Base-by-base conservation (phyloP, 2,888 invertebrate genomes). In the Protonemura montana region DNA sequence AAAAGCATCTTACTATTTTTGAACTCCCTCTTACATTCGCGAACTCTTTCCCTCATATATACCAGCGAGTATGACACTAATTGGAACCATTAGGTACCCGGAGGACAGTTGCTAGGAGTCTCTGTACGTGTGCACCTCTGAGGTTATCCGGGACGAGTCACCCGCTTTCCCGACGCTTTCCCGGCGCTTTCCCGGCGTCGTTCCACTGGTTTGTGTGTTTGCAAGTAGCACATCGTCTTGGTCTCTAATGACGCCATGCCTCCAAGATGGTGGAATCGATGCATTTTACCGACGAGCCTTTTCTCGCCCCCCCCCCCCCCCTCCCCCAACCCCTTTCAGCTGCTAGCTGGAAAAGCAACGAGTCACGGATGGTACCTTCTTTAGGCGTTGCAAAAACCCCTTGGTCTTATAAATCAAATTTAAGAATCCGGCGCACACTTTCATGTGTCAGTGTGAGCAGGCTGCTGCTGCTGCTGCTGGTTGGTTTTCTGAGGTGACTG, bases 361-460 rank as follows among this genome's bases (percentile, higher is more conserved):
- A 83, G 82, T 27, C 26, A 78, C 10, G 59, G 59, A 78, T 28
- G n/a, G 28, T 78, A 78, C n/a, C 82, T 41, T 83, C 82, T 41
- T 83, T 59, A 59, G 21, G 7, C 42, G 25, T 6, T 21, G 82
- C 35, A 82, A 76, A 87, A 82, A 42, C 86, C 82, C 85, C 35
- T 87, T 35, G 84, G 84, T 87, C 86, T 84, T 87, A 87, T 87
- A 87, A 87, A 87, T 87, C 87, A 87, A 87, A 87, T 87, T 87
- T 87, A 84, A 87, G 87, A 86, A 83, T 87, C 87, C 78, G 77
- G 86, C 86, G 80, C 86, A 87, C 86, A 86, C 78, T 86, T 87
- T 87, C 86, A 87, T 87, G 87, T 87, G 42, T 86, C 42, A 76
- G 83, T 59, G 16, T 59, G 21, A 59, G 59, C 7, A 16, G 21